Percentiles rank a stretch among this genome's conserved stretches.
These are phyloP conservation scores for Cylas formicarius DNA, from an alignment of 1,140 invertebrate genomes.

Conservation along the genomic window DNA sequence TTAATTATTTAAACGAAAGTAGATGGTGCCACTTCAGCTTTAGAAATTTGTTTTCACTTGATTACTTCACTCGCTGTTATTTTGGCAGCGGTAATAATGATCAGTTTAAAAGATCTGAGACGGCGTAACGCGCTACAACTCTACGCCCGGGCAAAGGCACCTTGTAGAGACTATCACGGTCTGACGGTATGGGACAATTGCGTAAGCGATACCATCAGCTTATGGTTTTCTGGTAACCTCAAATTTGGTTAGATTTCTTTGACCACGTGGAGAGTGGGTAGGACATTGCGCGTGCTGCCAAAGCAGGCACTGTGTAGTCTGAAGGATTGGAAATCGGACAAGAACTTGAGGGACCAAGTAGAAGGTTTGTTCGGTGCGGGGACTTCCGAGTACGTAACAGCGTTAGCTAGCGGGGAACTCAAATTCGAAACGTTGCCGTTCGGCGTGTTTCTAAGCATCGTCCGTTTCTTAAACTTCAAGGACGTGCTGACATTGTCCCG, in stretches of 20 bases:
- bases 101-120: too few relatives aligned
- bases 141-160: conserved; percentile 43
- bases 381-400: conserved; percentile 23
- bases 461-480: conserved; percentile 31
- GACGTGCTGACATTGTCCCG: conserved; percentile 39
- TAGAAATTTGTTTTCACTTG: too few relatives aligned
- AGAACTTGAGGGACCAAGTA: conserved; percentile 38
- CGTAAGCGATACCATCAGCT: too few relatives aligned
- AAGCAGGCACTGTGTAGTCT: conserved; percentile 28
- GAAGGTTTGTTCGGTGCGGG: conserved; percentile 36
- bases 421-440: conserved; percentile 26
- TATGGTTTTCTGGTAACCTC: conserved; percentile 5
- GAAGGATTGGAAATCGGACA: conserved; percentile 36
- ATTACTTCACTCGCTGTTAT: too few relatives aligned
- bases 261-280: conserved; percentile 44
- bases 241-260: conserved; percentile 37
- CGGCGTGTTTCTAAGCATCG: conserved; percentile 30
- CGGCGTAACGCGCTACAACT: too few relatives aligned
- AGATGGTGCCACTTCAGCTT: too few relatives aligned
- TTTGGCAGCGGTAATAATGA: too few relatives aligned
- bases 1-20: too few relatives aligned
- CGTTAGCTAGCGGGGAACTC: conserved; percentile 16
- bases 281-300: conserved; percentile 41
- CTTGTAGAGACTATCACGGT: conserved; percentile 46
- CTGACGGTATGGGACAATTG: conserved; percentile 23